A percentile compares a stretch with the other conserved stretches of the same genome.
Conservation (phyloP, 2,888 invertebrate species). For the Aethes cnicana region DNA sequence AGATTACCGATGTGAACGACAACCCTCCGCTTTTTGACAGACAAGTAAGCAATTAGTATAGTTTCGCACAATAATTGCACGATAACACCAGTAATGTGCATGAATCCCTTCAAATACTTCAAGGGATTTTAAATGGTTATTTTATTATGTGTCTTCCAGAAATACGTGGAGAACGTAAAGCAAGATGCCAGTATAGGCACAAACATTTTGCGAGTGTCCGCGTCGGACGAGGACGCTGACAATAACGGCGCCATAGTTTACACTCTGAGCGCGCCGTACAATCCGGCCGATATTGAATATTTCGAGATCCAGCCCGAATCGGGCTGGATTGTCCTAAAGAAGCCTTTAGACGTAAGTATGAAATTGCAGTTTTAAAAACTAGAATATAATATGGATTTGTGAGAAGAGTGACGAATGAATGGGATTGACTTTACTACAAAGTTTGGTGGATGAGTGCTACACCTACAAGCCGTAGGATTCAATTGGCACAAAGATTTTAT, state of each 20-base stretch:
- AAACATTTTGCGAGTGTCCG: constrained; percentile 96
- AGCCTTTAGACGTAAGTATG: constrained; percentile 97
- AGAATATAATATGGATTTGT: constrained; percentile 52
- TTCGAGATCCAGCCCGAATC: constrained; percentile 98
- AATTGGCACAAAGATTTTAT: constrained; percentile 78
- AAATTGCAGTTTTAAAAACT: constrained; percentile 38
- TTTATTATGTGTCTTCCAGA: constrained; percentile 83
- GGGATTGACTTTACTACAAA: constrained; percentile 74
- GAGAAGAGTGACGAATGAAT: constrained; percentile 73
- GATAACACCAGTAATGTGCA: constrained; percentile 32
- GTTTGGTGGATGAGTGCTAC: constrained; percentile 83
- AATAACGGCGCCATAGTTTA: constrained; percentile 97
- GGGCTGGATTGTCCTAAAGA: constrained; percentile 97
- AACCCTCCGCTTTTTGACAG: constrained; percentile 97
- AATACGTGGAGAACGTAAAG: constrained; percentile 98
- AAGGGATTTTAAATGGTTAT: constrained; percentile 27
- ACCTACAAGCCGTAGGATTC: constrained; percentile 80
- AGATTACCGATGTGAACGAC: constrained; percentile 98
- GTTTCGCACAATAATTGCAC: constrained; percentile 43
- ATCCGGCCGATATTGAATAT: constrained; percentile 94
- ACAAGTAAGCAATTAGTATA: constrained; percentile 85
- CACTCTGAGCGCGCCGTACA: constrained; percentile 93
- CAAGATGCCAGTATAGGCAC: constrained; percentile 98
- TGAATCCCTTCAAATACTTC: constrained; percentile 28
- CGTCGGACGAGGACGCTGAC: constrained; percentile 98